Percentiles rank a stretch among this genome's conserved stretches.
Evolutionary conservation across 2,888 invertebrate species (phyloP).

Genomic region (Pachymerium ferrugineum): DNA sequence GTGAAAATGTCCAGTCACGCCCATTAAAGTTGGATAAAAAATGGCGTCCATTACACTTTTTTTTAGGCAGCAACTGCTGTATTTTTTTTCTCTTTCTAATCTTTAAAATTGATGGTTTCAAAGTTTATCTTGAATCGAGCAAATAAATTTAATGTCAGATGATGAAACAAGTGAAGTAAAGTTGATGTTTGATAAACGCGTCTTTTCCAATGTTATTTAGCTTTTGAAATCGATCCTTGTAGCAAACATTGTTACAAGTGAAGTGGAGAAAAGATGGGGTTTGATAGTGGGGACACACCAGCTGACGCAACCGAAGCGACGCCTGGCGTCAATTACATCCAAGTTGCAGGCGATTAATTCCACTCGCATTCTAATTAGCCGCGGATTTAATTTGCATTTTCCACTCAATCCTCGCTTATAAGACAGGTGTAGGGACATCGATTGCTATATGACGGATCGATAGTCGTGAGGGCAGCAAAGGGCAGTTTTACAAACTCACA

Average conservation of each 20-base stretch:
- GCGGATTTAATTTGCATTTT: conserved; percentile 9
- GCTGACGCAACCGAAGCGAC: not conserved
- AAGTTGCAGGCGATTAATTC: conserved; percentile 7
- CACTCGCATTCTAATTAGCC: conserved; percentile 17
- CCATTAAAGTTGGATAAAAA: not conserved
- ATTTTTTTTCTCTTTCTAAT: not conserved
- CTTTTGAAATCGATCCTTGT: not conserved
- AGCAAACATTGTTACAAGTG: not conserved
- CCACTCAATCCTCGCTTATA: conserved; percentile 6
- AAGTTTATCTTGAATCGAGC: not conserved
- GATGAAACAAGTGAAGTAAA: not conserved
- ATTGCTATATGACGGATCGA: not conserved
- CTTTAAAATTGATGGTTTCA: conserved; percentile 20
- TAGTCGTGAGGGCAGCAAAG: not conserved
- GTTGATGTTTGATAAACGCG: conserved; percentile 11
- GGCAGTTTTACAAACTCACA: conserved; percentile 14
- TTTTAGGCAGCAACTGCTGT: not conserved
- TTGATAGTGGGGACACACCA: not conserved
- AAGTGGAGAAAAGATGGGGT: not conserved
- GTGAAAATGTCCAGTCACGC: conserved; percentile 3
- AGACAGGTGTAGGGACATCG: conserved; percentile 4
- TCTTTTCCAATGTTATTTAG: not conserved
- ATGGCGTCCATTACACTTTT: not conserved
- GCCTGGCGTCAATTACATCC: conserved; percentile 17
- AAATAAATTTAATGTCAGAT: conserved; percentile 5